Base-by-base conservation (phyloP, 30 jellyfish, hydroid and myxozoan genomes). In the Turritopsis rubra region DNA sequence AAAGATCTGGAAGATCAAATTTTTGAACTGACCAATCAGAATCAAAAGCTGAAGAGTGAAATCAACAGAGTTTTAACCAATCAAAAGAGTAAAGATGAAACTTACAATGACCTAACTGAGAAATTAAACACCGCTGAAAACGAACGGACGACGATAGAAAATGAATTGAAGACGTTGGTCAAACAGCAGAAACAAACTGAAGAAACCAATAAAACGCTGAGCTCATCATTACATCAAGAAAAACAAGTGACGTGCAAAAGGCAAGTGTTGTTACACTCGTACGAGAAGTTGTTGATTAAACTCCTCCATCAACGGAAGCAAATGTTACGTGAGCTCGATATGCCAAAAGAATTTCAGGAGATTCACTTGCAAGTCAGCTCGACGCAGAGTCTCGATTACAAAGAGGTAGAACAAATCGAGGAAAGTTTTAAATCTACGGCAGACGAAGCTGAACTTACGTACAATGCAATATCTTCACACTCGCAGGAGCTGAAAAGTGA, bases 1-100 rank as follows among this genome's bases (percentile, higher is more conserved):
- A 93, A 93, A 74, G 99, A 93, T 83, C 66, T 93, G 70, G 99
- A 93, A 54, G 99, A 93, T 83, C 99, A 93, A 84, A 85, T 89
- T 0, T 93, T 83, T 75, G 96, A 88, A 72, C 66, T 85, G 17
- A 41, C 96, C 79, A 87, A 83, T 68, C 97, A 93, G 0, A 88
- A 88, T 70, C 91, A 93, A 76, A 88, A 86, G 73, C 74, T 93
- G 78, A 79, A 79, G 74, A 72, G 29, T 7, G 99, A 93, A 3
- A 68, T 81, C 30, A 80, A 84, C n/a, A 82, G 81, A 75, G 29
- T 71, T 74, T 83, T 80, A 28, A 65, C 83, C 66, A 65, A 65
- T 72, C 81, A 85, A 28, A 79, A 83, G 82, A 84, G 68, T 18
- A 25, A 81, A 7, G 96, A 91, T 73, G 65, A 60, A 65, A 7